These are phyloP conservation scores for Gallirallus australis DNA, from an alignment of 2,797 vertebrate species.

Conservation along the genomic window DNA sequence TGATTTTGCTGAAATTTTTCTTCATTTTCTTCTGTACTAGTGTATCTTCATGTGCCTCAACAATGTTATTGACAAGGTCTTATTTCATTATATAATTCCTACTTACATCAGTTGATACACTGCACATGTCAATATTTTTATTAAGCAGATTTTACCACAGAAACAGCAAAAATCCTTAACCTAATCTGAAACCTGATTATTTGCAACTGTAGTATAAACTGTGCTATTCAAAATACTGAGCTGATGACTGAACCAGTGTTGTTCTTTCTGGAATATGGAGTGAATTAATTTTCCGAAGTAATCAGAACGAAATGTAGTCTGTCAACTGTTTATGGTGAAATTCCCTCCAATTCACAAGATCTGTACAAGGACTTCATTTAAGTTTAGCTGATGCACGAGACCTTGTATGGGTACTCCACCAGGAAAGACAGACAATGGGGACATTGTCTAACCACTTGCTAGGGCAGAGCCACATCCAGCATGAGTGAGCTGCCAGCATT, in stretches of 20 bases:
- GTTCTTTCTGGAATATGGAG: conserved; percentile 18
- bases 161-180: not conserved
- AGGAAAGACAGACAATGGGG: too few species aligned
- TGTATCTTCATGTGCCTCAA: conserved; percentile 42
- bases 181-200: conserved; percentile 10
- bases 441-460: too few species aligned
- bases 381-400: conserved; percentile 29
- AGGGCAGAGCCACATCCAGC: too few species aligned
- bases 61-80: conserved; percentile 61
- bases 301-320: conserved; percentile 42
- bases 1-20: conserved; percentile 64
- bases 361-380: conserved; percentile 40
- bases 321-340: conserved; percentile 29
- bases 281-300: conserved; percentile 52
- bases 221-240: not conserved
- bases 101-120: conserved; percentile 53
- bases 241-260: not conserved
- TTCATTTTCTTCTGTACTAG: conserved; percentile 54
- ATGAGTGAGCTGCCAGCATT: too few species aligned
- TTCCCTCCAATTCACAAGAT: not conserved
- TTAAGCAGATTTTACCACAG: conserved; percentile 1
- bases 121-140: conserved; percentile 16
- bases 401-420: conserved; percentile 10
- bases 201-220: not conserved
- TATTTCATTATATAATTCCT: conserved; percentile 62